Evolutionary conservation across 1,140 invertebrate species (phyloP).

Genomic region (Nylanderia fulva): DNA sequence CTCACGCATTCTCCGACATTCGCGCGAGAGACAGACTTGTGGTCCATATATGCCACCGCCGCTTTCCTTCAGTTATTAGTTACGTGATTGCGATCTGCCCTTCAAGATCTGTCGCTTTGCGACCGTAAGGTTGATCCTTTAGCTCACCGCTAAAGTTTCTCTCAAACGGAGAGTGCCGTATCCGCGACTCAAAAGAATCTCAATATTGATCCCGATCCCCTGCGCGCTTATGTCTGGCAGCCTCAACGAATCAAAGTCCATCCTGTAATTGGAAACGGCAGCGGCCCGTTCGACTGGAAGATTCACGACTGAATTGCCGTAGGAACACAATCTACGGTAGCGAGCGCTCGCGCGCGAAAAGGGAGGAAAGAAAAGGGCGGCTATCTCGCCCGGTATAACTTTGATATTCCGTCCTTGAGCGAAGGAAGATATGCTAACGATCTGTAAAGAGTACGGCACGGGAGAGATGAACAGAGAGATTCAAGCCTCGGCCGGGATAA

Average conservation of each 20-base stretch:
- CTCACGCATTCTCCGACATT: no score
- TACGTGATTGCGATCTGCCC: not conserved
- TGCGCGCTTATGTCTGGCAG: slow-evolving; percentile 58
- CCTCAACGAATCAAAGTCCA: slow-evolving; percentile 70
- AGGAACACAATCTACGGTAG: slow-evolving; percentile 69
- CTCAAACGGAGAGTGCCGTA: not conserved
- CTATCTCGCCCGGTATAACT: slow-evolving; percentile 56
- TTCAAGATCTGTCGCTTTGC: slow-evolving; percentile 22
- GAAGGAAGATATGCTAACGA: slow-evolving; percentile 71
- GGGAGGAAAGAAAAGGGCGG: slow-evolving; percentile 49
- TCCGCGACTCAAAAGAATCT: slow-evolving; percentile 65
- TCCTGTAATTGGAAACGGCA: slow-evolving; percentile 73
- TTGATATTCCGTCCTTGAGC: slow-evolving; percentile 62
- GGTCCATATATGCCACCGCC: not conserved
- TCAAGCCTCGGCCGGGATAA: slow-evolving; percentile 4
- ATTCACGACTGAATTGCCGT: slow-evolving; percentile 73
- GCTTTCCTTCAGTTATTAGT: slow-evolving; percentile 19
- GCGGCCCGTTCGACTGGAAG: slow-evolving; percentile 62
- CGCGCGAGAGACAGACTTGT: not conserved
- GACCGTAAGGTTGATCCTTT: slow-evolving; percentile 1
- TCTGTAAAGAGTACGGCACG: slow-evolving; percentile 62
- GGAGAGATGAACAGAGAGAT: slow-evolving; percentile 31
- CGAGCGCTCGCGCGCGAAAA: not conserved
- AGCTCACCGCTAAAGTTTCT: not conserved
- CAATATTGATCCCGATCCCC: slow-evolving; percentile 63